Evolutionary conservation across 2,113 vertebrate genomes (phyloP).

Genomic region (Anhinga rufa): DNA sequence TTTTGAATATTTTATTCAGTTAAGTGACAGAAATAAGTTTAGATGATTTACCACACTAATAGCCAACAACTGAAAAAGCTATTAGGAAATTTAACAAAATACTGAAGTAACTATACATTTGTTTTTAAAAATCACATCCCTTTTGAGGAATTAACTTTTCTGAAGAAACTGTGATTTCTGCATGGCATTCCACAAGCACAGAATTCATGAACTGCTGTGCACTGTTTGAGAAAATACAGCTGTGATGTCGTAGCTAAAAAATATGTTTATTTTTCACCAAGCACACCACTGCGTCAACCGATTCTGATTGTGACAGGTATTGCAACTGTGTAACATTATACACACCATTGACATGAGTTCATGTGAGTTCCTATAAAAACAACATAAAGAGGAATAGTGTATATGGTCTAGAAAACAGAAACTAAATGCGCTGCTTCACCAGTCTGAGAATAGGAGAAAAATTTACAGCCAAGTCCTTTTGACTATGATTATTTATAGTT

Average conservation of each 20-base stretch:
- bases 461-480: neutral
- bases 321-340: neutral
- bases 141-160: neutral
- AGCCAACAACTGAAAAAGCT: neutral
- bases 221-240: neutral
- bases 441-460: neutral
- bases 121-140: neutral
- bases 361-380: neutral
- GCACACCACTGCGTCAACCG: rapidly evolving
- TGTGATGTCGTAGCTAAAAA: neutral
- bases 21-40: neutral
- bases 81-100: neutral
- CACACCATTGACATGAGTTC: neutral
- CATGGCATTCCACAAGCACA: neutral
- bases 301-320: neutral
- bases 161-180: neutral
- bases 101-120: neutral
- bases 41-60: neutral
- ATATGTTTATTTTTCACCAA: neutral
- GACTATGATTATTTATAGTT: neutral
- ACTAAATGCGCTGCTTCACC: neutral
- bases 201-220: neutral
- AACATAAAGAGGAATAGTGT: neutral
- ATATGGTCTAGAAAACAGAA: neutral
- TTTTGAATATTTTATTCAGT: neutral